These are phyloP conservation scores for Zhengitettix transpicula DNA, from an alignment of 2,888 invertebrate species.

Conservation along the genomic window DNA sequence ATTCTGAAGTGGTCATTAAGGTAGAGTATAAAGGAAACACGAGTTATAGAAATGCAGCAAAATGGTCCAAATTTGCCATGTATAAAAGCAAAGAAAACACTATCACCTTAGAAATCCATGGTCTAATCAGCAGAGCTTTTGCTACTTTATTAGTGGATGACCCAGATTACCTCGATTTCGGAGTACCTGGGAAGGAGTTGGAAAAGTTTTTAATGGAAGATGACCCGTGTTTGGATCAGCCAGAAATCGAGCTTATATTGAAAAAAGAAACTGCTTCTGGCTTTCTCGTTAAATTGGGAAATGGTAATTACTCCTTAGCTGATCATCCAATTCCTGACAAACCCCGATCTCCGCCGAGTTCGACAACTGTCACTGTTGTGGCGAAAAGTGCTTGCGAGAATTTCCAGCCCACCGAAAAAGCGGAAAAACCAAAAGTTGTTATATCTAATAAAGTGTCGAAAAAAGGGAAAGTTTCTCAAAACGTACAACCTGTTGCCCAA, in stretches of 20 bases:
- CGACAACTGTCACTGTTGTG: neutral
- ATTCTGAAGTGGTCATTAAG: slow-evolving; percentile 57
- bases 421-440: neutral
- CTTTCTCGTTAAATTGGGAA: slow-evolving; percentile 45
- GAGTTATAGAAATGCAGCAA: slow-evolving; percentile 68
- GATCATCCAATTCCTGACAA: slow-evolving; percentile 6
- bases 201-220: slow-evolving; percentile 45
- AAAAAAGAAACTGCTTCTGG: slow-evolving; percentile 53
- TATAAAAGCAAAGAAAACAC: slow-evolving; percentile 14
- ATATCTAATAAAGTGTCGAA: neutral
- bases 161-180: slow-evolving; percentile 51
- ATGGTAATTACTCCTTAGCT: slow-evolving; percentile 45
- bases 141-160: slow-evolving; percentile 54
- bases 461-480: too few relatives aligned
- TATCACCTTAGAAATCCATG: slow-evolving; percentile 21
- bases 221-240: slow-evolving; percentile 22
- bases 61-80: slow-evolving; percentile 33
- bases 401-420: neutral
- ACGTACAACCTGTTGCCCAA: neutral
- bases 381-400: neutral
- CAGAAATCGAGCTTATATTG: slow-evolving; percentile 35
- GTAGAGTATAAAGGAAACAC: slow-evolving; percentile 77
- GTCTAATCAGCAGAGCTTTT: slow-evolving; percentile 47
- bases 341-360: neutral
- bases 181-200: slow-evolving; percentile 51